Evolutionary conservation across 2,888 invertebrate species (phyloP).

Genomic region (Macrophya annulata): DNA sequence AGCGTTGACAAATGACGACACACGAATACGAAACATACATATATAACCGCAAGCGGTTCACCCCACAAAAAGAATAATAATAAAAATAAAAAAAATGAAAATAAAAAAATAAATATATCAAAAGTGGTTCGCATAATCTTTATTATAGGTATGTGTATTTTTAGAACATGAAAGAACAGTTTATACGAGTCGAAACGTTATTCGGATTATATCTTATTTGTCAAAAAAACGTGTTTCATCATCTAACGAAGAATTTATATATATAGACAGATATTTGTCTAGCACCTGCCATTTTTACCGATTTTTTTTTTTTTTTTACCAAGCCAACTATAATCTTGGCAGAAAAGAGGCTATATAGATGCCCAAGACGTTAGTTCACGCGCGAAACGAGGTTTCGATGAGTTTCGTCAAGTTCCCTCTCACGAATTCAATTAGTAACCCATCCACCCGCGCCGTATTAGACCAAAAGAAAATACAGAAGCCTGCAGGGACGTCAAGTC

Average conservation of each 20-base stretch:
- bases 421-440: slow-evolving; percentile 48
- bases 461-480: slow-evolving; percentile 38
- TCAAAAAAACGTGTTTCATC: neutral
- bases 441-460: slow-evolving; percentile 15
- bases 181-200: neutral
- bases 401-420: slow-evolving; percentile 22
- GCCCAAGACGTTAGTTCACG: neutral
- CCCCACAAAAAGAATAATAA: neutral
- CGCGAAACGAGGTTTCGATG: slow-evolving; percentile 44
- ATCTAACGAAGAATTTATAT: neutral
- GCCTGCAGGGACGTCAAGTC: neutral
- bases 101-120: neutral
- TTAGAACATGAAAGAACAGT: neutral
- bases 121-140: neutral
- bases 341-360: neutral
- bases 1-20: slow-evolving; percentile 51
- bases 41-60: neutral
- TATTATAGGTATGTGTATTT: slow-evolving; percentile 34
- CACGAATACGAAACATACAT: slow-evolving; percentile 2
- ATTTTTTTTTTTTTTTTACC: neutral
- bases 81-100: neutral
- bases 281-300: neutral
- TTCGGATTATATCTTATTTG: neutral
- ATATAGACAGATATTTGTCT: neutral
- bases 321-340: neutral